Conservation (phyloP, 2,113 vertebrate genomes). For the Mystacornis crossleyi region DNA sequence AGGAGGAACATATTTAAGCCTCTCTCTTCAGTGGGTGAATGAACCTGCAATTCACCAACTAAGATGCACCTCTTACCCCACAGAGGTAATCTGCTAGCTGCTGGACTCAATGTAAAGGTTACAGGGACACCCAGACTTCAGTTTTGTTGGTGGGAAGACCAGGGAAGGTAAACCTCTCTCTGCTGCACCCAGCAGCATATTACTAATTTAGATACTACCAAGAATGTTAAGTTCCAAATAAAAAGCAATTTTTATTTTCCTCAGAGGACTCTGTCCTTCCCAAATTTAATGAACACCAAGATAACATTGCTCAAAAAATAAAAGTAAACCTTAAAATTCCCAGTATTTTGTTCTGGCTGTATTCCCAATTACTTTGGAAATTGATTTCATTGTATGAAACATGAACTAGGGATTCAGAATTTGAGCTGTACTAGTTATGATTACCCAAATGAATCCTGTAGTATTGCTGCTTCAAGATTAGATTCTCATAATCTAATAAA, state of each 20-base stretch:
- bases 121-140: not conserved
- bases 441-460: not conserved
- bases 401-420: not conserved
- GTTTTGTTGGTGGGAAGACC: not conserved
- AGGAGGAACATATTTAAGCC: not conserved
- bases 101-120: not conserved
- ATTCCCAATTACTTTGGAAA: not conserved
- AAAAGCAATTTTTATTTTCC: not conserved
- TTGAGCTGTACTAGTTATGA: not conserved
- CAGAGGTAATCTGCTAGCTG: not conserved
- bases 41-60: not conserved
- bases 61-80: accelerated
- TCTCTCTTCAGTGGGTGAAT: not conserved
- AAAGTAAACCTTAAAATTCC: not conserved
- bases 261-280: not conserved
- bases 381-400: not conserved
- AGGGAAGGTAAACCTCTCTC: not conserved
- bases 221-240: not conserved
- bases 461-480: not conserved
- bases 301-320: not conserved
- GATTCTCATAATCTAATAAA: not conserved
- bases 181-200: accelerated
- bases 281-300: not conserved
- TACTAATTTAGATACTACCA: not conserved
- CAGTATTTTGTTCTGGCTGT: not conserved